Evolutionary conservation across 2,888 invertebrate species (phyloP), one percentile per base, ranked within the genome.

Genomic region (Erebia ligea): DNA sequence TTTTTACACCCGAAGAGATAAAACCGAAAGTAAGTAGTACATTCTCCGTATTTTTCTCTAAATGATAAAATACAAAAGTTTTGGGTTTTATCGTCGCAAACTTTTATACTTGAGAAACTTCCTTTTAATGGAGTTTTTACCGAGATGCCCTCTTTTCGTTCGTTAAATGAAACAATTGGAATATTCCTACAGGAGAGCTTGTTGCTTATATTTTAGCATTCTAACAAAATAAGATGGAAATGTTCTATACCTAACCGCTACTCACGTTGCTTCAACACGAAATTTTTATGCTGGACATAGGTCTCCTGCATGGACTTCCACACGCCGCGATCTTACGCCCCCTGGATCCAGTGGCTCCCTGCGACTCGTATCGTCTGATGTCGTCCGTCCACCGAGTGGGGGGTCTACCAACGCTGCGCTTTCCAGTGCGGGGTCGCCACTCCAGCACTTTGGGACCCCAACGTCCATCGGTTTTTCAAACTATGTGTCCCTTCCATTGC

Each of bases 81-180:
- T 71, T 63, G 61, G 69, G 73, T 76, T 78, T 77, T 74, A 72
- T 69, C 73, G 75, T 74, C 69, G 59, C 66, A 75, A 67, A 78
- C 72, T 76, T 75, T 75, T 67, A 68, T 68, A 74, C 77, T 77
- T 73, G 73, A 72, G 65, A 72, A 76, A 73, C 70, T 72, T 77
- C 72, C 70, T 70, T 77, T 77, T 76, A 73, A 76, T 74, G 75
- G 72, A 74, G 72, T 78, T 78, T 76, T 73, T 71, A 72, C 73
- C 70, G 72, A 71, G 68, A 72, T 71, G 71, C 68, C 71, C 71
- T 73, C 68, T 76, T 76, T 71, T 72, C 74, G 74, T 74, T 67
- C 67, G 67, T 72, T 74, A 69, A 70, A 70, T 72, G 70, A 72
- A 74, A 70, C 68, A 74, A 74, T 74, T 72, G 74, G 70, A 74